Evolutionary conservation across 2,113 vertebrate species (phyloP).

Genomic region (Pan troglodytes): DNA sequence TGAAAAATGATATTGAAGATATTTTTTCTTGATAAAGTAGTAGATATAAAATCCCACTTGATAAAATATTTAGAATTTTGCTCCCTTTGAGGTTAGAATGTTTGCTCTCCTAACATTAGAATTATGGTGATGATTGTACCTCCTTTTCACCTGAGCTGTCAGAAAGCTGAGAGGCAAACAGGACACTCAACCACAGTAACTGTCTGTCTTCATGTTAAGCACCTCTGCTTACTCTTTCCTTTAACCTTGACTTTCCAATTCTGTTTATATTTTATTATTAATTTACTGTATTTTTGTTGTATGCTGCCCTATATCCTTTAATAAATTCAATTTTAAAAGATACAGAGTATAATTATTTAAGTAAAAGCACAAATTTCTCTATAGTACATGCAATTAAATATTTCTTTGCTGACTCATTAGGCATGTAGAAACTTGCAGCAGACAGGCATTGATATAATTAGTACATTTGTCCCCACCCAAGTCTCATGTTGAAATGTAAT

Average conservation of each 20-base stretch:
- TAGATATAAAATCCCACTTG: not conserved
- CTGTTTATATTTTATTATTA: slow-evolving; percentile 1
- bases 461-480: no score
- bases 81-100: not conserved
- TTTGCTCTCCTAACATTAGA: not conserved
- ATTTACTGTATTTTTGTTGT: not conserved
- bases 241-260: not conserved
- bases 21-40: not conserved
- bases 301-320: not conserved
- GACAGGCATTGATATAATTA: not conserved
- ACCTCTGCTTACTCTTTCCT: not conserved
- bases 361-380: not conserved
- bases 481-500: no score
- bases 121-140: not conserved
- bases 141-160: not conserved
- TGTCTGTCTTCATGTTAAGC: not conserved
- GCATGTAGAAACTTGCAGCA: not conserved
- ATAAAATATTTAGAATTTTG: not conserved
- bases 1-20: slow-evolving; percentile 10
- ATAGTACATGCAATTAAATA: not conserved
- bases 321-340: not conserved
- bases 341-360: not conserved
- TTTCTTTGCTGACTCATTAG: not conserved
- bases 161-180: not conserved
- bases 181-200: not conserved